Evolutionary conservation across 1,140 invertebrate species (phyloP), one percentile per base, ranked within the genome.

Genomic region (Heliconius melpomene): DNA sequence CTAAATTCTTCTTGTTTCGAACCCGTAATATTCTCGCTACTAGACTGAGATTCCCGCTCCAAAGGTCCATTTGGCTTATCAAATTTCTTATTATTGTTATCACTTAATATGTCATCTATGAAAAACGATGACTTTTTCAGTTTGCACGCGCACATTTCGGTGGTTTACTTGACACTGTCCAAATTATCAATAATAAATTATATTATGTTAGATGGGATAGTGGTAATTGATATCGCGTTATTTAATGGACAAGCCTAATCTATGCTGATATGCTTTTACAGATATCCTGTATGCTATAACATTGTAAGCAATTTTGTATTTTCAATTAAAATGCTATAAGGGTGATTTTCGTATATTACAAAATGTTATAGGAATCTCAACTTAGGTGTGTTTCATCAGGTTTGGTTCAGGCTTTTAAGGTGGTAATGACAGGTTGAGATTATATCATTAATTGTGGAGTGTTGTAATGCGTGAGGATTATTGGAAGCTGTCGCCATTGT

Each of bases 191-290:
- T 75, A 79, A 73, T 88, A 91, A 88, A 66, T 18, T 16, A 29
- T 72, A 57, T 57, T n/a, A 72, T 26, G 71, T 72, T 52, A 87
- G 87, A 83, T 83, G 82, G 79, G 81, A 86, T 81, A 75, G 75
- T 80, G 82, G 85, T 93, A 94, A 93, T 93, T 93, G 93, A 93
- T 94, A 93, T 89, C 90, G 90, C 90, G 90, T 92, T 88, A 87
- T 89, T 90, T 89, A 91, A 92, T 91, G 90, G 90, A 90, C 87
- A 86, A 82, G 50, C 83, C 84, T 93, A 91, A 93, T 94, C 90
- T 90, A 79, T 82, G 46, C 83, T 84, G 86, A 86, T 86, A 87
- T 72, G 36, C 8, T 1, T 72, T 72, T 66, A 60, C 11, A 26
- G 23, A 29, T 66, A 66, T 16, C 9, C 60, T 66, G 11, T 66